Percentiles rank a stretch among this genome's conserved stretches.
Conservation (phyloP, 2,797 vertebrate genomes). For the Oophaga sylvatica region DNA sequence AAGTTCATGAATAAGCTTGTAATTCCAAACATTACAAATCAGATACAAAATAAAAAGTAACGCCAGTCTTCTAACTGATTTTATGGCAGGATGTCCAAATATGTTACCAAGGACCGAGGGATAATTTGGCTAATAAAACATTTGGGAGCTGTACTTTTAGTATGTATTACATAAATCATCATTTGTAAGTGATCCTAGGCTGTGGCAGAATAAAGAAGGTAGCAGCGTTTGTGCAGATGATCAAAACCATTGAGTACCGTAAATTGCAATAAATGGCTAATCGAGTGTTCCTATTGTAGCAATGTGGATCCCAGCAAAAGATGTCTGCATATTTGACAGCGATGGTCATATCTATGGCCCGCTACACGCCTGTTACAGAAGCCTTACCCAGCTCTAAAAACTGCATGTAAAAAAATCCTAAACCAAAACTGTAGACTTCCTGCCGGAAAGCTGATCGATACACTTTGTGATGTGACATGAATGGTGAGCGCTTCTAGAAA, state of each 20-base stretch:
- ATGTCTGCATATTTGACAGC: background rate
- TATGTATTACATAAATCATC: background rate
- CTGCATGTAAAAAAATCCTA: background rate
- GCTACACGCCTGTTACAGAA: background rate
- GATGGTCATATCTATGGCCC: background rate
- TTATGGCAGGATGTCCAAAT: background rate
- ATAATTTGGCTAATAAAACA: constrained; percentile 9
- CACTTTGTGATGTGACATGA: background rate
- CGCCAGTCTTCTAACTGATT: background rate
- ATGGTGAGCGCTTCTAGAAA: background rate
- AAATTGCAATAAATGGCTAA: background rate
- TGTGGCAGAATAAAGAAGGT: background rate
- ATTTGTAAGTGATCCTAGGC: background rate
- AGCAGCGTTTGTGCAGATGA: constrained; percentile 1
- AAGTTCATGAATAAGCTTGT: background rate
- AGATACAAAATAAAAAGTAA: background rate
- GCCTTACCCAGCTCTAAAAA: background rate
- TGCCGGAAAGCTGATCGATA: background rate
- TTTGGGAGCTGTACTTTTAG: background rate
- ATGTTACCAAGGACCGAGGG: background rate
- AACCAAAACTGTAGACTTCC: background rate
- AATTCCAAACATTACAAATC: background rate
- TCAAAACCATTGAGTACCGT: constrained; percentile 3
- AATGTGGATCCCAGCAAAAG: background rate
- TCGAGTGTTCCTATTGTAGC: constrained; percentile 18